Percentiles rank a stretch among this genome's conserved stretches.
Evolutionary conservation across 2,888 invertebrate genomes (phyloP).

Genomic region (Melanostoma mellinum): DNA sequence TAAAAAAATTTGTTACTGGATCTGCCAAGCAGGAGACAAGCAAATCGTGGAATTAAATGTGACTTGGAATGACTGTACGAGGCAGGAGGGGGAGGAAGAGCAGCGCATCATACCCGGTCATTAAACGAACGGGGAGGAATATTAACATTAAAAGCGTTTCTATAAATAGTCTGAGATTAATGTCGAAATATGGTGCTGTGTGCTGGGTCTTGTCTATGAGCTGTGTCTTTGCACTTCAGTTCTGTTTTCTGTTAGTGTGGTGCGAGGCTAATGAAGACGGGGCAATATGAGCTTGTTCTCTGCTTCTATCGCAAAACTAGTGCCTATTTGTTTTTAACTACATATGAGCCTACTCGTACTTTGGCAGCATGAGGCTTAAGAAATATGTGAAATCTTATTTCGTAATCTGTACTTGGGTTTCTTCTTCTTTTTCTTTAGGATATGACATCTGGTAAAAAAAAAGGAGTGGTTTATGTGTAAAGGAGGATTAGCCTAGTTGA

Average conservation of each 20-base stretch:
- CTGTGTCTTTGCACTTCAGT: slow-evolving; percentile 32
- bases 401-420: slow-evolving; percentile 28
- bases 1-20: slow-evolving; percentile 34
- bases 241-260: slow-evolving; percentile 29
- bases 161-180: slow-evolving; percentile 71
- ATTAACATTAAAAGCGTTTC: slow-evolving; percentile 49
- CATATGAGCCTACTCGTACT: neutral
- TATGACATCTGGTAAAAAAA: slow-evolving; percentile 37
- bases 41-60: slow-evolving; percentile 48
- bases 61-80: slow-evolving; percentile 4
- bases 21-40: slow-evolving; percentile 37
- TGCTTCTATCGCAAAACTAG: slow-evolving; percentile 13
- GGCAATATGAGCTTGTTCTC: slow-evolving; percentile 23
- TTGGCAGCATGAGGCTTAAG: slow-evolving; percentile 3
- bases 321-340: slow-evolving; percentile 2
- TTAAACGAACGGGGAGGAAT: slow-evolving; percentile 55
- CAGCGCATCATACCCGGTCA: slow-evolving; percentile 54
- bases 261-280: slow-evolving; percentile 27
- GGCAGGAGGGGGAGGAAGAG: slow-evolving; percentile 6
- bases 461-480: slow-evolving; percentile 57
- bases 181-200: slow-evolving; percentile 59
- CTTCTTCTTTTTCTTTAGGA: slow-evolving; percentile 35
- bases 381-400: slow-evolving; percentile 5
- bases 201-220: slow-evolving; percentile 36
- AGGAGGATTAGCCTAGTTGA: slow-evolving; percentile 20